Conservation (phyloP, 2,888 invertebrate genomes). For the Saturnia japonica region DNA sequence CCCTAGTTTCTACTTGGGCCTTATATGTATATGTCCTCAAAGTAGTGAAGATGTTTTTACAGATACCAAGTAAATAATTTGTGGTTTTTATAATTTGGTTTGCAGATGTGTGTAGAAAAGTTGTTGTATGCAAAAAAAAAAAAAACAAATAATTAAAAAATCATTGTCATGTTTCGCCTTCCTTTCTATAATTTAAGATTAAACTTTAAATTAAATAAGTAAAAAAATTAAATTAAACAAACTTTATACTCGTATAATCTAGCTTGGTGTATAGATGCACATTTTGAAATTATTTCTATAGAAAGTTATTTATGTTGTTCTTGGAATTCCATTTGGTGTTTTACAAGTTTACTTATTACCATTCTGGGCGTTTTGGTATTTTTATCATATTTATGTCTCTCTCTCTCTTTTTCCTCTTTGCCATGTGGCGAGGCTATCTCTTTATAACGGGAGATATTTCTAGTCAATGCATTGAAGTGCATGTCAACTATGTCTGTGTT, state of each 20-base stretch:
- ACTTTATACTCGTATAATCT: background rate
- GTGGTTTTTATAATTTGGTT: too few species aligned
- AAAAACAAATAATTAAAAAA: background rate
- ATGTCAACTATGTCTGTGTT: too few species aligned
- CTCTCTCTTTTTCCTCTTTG: background rate
- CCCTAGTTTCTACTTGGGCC: too few species aligned
- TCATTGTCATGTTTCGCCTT: conserved; percentile 31
- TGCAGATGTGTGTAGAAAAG: too few species aligned
- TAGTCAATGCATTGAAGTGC: background rate
- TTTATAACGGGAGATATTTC: conserved; percentile 1
- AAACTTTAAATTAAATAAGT: conserved; percentile 26
- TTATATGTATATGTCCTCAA: too few species aligned
- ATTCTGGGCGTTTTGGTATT: too few species aligned
- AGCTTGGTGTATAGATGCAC: background rate
- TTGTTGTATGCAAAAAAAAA: background rate
- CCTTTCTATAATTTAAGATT: conserved; percentile 35
- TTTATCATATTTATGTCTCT: too few species aligned
- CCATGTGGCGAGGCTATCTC: too few species aligned
- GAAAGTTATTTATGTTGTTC: background rate
- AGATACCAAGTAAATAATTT: too few species aligned
- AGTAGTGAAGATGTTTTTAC: too few species aligned
- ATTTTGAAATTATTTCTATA: conserved; percentile 1
- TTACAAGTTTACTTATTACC: background rate
- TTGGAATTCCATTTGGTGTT: background rate
- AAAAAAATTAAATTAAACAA: conserved; percentile 2